A percentile compares a stretch with the other conserved stretches of the same genome.
Evolutionary conservation across 2,113 vertebrate species (phyloP).

Genomic region (Peromyscus leucopus): DNA sequence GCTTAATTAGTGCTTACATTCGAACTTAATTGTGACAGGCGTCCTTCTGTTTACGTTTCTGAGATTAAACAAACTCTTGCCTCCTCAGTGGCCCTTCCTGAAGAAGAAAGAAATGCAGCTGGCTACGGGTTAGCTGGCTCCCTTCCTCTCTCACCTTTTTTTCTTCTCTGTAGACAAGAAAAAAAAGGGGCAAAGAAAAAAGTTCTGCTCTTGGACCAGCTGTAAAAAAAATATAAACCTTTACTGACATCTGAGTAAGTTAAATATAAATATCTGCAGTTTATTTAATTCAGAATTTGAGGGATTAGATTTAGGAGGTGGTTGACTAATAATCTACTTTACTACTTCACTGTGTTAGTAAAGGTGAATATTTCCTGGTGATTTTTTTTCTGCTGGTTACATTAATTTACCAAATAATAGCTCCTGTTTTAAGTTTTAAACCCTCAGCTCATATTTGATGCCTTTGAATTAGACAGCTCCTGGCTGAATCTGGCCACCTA

Average conservation of each 20-base stretch:
- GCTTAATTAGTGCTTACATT: slow-evolving; percentile 43
- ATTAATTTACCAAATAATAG: slow-evolving; percentile 69
- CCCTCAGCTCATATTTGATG: fast-evolving
- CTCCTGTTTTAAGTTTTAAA: slow-evolving; percentile 67
- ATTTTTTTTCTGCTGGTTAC: slow-evolving; percentile 51
- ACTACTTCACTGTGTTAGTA: background rate
- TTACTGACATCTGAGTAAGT: slow-evolving; percentile 77
- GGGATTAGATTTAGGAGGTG: slow-evolving; percentile 13
- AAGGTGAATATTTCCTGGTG: slow-evolving; percentile 53
- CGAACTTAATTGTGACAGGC: slow-evolving; percentile 71
- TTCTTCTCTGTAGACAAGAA: slow-evolving; percentile 36
- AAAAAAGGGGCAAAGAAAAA: background rate
- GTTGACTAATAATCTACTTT: slow-evolving; percentile 59
- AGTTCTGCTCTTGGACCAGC: slow-evolving; percentile 71
- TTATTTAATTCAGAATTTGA: slow-evolving; percentile 79
- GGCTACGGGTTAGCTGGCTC: slow-evolving; percentile 41
- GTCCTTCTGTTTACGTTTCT: slow-evolving; percentile 72
- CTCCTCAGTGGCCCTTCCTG: slow-evolving; percentile 62
- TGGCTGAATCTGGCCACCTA: background rate
- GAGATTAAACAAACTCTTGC: slow-evolving; percentile 61
- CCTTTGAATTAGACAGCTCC: slow-evolving; percentile 53
- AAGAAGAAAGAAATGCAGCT: slow-evolving; percentile 81
- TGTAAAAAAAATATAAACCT: slow-evolving; percentile 78
- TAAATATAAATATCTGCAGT: slow-evolving; percentile 75
- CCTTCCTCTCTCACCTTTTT: slow-evolving; percentile 5